phyloP scores from a whole-genome alignment of 2,113 vertebrate species.

The Odobenus rosmarus region DNA sequence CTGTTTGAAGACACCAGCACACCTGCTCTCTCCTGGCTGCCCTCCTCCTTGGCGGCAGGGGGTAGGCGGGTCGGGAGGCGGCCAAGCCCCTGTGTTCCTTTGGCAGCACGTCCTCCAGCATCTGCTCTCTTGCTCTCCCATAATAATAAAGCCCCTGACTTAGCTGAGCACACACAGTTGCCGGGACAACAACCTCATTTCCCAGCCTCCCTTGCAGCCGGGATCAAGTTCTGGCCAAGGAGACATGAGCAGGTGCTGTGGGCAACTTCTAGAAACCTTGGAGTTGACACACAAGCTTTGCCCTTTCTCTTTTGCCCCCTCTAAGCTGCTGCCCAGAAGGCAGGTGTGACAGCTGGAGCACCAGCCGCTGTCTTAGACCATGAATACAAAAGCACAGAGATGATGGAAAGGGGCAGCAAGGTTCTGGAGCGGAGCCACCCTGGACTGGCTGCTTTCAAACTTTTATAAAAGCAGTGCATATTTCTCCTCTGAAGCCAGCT shows the following conservation, averaged over 20 bases:
- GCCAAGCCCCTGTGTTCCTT: rapidly evolving
- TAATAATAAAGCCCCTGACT: background rate
- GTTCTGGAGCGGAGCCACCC: no score
- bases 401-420: background rate
- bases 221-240: background rate
- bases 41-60: background rate
- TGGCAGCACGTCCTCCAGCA: background rate
- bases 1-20: background rate
- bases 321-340: background rate
- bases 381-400: background rate
- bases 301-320: background rate
- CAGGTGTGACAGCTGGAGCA: background rate
- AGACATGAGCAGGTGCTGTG: background rate
- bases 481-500: background rate
- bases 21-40: background rate
- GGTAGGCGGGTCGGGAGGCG: background rate
- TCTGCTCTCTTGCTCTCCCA: background rate
- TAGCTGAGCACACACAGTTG: background rate
- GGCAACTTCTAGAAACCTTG: background rate
- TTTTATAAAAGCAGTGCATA: background rate
- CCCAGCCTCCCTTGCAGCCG: background rate
- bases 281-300: background rate
- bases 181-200: background rate
- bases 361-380: background rate
- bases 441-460: background rate